phyloP scores from a whole-genome alignment of 2,113 vertebrate genomes.

The Pedionomus torquatus region DNA sequence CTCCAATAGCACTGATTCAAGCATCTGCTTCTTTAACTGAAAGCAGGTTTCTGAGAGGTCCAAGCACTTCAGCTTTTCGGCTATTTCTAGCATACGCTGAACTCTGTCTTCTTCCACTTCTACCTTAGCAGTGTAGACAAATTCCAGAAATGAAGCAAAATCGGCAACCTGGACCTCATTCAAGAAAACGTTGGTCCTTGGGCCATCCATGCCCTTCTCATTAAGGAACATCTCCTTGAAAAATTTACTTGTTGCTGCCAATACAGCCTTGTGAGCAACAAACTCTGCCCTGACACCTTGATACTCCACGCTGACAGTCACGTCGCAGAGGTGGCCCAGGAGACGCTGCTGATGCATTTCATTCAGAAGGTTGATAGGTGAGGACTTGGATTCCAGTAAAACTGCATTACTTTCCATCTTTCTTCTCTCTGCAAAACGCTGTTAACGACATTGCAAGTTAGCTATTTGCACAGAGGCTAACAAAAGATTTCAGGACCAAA shows the following conservation, averaged over 20 bases:
- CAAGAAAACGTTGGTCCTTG: constrained; percentile 78
- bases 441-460: neutral
- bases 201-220: constrained; percentile 61
- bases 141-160: constrained; percentile 91
- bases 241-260: constrained; percentile 94
- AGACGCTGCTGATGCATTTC: constrained; percentile 89
- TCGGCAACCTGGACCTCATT: constrained; percentile 79
- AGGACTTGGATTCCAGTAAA: constrained; percentile 84
- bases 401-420: constrained; percentile 85
- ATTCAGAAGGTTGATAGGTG: constrained; percentile 83
- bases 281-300: constrained; percentile 87
- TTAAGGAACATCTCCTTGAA: constrained; percentile 88
- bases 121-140: constrained; percentile 89
- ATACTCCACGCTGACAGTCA: constrained; percentile 89
- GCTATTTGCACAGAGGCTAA: neutral
- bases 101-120: constrained; percentile 85
- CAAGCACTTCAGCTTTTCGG: constrained; percentile 86
- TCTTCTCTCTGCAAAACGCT: constrained; percentile 49
- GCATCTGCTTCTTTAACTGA: constrained; percentile 81
- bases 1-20: constrained; percentile 81
- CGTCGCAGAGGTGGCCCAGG: constrained; percentile 87
- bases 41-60: constrained; percentile 86
- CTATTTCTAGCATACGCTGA: constrained; percentile 81
- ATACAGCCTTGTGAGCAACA: constrained; percentile 88
- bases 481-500: neutral